Base-by-base conservation (phyloP, 1,140 invertebrate genomes). In the Nylanderia fulva region DNA sequence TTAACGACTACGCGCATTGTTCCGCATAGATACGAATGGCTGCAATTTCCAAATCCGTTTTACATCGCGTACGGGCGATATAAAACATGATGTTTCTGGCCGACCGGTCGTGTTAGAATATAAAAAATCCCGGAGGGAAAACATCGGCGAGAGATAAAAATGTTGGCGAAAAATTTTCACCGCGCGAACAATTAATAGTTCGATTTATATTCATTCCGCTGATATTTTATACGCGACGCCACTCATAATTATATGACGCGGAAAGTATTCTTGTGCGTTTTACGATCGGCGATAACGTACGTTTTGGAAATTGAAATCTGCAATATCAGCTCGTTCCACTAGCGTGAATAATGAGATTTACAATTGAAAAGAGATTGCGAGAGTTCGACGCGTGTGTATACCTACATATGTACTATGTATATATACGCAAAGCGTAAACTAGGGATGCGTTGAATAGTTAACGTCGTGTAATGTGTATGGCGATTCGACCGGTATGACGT, bases 261-360 rank as follows among this genome's bases (percentile, higher is more conserved):
- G 29, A 42, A 33, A 66, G 60, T n/a, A 68, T 72, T 72, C 77
- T 82, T 82, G 66, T 82, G n/a, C n/a, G n/a, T n/a, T n/a, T n/a
- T 82, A 82, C 64, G 36, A 13, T 24, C 39, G 18, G 66, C n/a
- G 39, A 71, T 82, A 71, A 71, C 66, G 33, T 33, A 60, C 77
- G 66, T 54, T n/a, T n/a, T 72, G 66, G 66, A 36, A 82, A 82
- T 71, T 58, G 77, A 18, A 58, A 58, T 13, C 77, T 58, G 77
- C 52, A 56, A 45, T 82, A 72, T 58, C 33, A 69, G n/a, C 27
- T 6, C n/a, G 24, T 18, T 48, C 18, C 36, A 71, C 54, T 54
- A 82, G 69, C 45, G 36, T 39, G 54, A 72, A 72, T 82, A 82
- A 82, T 72, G 77, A 82, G 77, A 82, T 82, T 82, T 72, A 82